A percentile compares a stretch with the other conserved stretches of the same genome.
phyloP scores from a whole-genome alignment of 2,888 invertebrate species.

The Congeria kusceri region DNA sequence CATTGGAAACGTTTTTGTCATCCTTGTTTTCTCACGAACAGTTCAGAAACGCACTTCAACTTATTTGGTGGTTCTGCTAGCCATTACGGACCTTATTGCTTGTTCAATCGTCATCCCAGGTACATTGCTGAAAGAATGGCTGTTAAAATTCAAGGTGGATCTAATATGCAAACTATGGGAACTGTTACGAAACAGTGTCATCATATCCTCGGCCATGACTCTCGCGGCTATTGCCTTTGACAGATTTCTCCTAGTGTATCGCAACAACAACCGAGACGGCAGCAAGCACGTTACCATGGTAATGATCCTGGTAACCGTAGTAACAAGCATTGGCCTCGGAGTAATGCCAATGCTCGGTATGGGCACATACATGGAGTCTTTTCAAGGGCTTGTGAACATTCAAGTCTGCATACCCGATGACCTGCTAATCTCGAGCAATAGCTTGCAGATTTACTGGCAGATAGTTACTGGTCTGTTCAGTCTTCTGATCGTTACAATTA shows the following conservation, averaged over 20 bases:
- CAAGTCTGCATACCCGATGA: constrained; percentile 68
- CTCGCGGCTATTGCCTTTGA: constrained; percentile 79
- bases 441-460: constrained; percentile 66
- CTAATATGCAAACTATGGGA: constrained; percentile 74
- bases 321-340: constrained; percentile 64
- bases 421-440: constrained; percentile 47
- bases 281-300: constrained; percentile 55
- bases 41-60: constrained; percentile 67
- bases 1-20: constrained; percentile 69
- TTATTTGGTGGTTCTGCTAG: constrained; percentile 73
- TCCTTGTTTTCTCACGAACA: constrained; percentile 65
- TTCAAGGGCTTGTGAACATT: constrained; percentile 43
- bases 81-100: constrained; percentile 76
- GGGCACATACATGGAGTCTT: constrained; percentile 60
- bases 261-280: constrained; percentile 53
- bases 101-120: constrained; percentile 77
- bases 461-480: constrained; percentile 69
- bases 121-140: constrained; percentile 72
- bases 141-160: constrained; percentile 64
- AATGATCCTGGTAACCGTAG: constrained; percentile 59
- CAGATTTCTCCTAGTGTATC: constrained; percentile 76
- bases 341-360: constrained; percentile 73
- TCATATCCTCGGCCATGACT: constrained; percentile 75
- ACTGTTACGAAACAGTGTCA: constrained; percentile 66
- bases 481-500: constrained; percentile 65